Conservation (phyloP, 2,888 invertebrate genomes). For the Spicauda simplicius region DNA sequence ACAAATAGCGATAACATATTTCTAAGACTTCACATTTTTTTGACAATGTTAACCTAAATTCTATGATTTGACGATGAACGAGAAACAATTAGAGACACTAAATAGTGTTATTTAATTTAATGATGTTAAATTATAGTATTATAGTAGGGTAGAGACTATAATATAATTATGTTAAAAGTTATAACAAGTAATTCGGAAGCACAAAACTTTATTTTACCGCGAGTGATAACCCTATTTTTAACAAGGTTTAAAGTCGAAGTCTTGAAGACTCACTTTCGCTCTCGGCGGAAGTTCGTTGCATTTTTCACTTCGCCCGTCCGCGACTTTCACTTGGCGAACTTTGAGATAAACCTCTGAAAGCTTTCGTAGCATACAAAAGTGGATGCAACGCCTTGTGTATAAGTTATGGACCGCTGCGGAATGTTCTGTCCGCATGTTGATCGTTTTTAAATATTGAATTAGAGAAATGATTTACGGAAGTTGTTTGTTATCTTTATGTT, state of each 20-base stretch:
- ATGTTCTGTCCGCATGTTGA: constrained; percentile 17
- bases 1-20: too few relatives aligned
- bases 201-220: background rate
- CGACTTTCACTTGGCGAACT: constrained; percentile 70
- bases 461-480: background rate
- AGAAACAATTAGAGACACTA: too few relatives aligned
- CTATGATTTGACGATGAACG: too few relatives aligned
- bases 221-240: constrained; percentile 30
- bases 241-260: constrained; percentile 44
- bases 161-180: too few relatives aligned
- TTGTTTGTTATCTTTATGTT: too few relatives aligned
- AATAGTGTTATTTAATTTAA: too few relatives aligned
- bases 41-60: too few relatives aligned
- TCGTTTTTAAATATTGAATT: background rate
- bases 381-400: constrained; percentile 19
- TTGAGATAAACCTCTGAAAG: constrained; percentile 53
- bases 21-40: too few relatives aligned
- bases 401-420: constrained; percentile 25
- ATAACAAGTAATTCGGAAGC: background rate
- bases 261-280: constrained; percentile 63
- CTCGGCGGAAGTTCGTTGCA: constrained; percentile 68
- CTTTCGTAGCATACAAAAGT: constrained; percentile 33
- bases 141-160: too few relatives aligned
- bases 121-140: too few relatives aligned
- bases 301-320: constrained; percentile 70